Conservation (phyloP, 2,888 invertebrate species). For the Unio delphinus region DNA sequence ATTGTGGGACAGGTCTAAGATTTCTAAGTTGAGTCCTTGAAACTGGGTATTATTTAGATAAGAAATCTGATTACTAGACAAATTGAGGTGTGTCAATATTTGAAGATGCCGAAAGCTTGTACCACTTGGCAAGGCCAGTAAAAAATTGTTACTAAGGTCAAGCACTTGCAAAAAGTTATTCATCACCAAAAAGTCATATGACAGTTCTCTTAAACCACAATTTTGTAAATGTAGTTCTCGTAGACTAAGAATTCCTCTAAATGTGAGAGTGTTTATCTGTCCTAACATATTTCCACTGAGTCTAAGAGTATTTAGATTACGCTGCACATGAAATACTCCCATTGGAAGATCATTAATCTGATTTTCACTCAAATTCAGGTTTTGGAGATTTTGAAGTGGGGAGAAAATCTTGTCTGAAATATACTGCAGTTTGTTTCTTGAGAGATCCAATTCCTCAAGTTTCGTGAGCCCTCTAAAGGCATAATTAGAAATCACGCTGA, state of each 20-base stretch:
- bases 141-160: conserved; percentile 51
- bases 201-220: conserved; percentile 44
- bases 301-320: conserved; percentile 33
- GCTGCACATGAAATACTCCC: conserved; percentile 40
- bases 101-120: conserved; percentile 35
- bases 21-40: conserved; percentile 42
- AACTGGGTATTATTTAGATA: conserved; percentile 42
- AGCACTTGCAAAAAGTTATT: conserved; percentile 37
- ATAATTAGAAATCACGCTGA: conserved; percentile 23
- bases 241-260: conserved; percentile 47
- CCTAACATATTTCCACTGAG: conserved; percentile 50
- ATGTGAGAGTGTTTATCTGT: conserved; percentile 35
- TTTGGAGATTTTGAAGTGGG: conserved; percentile 33
- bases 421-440: conserved; percentile 40
- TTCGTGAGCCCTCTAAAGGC: conserved; percentile 40
- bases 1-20: conserved; percentile 50
- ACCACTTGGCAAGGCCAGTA: conserved; percentile 37
- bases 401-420: conserved; percentile 34
- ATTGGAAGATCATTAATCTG: conserved; percentile 30
- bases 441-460: conserved; percentile 46
- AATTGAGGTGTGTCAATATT: conserved; percentile 36
- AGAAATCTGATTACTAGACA: conserved; percentile 48
- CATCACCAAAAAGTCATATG: conserved; percentile 43
- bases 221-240: conserved; percentile 36
- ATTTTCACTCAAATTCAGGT: conserved; percentile 50